These are phyloP conservation scores for Stenchaetothrips biformis DNA, from an alignment of 2,888 invertebrate genomes.

Conservation along the genomic window DNA sequence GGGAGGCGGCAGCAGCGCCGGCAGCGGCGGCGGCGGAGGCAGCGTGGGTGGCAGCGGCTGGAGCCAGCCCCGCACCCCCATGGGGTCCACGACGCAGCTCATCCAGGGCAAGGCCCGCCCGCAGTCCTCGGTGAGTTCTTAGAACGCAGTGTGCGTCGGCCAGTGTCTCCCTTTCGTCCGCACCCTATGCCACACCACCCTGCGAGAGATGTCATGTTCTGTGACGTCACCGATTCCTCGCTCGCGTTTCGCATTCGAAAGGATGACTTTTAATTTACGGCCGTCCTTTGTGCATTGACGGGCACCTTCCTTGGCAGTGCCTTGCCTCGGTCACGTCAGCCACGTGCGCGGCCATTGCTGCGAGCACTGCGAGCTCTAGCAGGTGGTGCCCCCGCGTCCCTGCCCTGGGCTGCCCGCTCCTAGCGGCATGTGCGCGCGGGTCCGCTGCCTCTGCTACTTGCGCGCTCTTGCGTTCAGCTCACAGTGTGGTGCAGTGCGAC, in stretches of 20 bases:
- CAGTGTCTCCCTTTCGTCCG: too few species aligned
- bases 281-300: too few species aligned
- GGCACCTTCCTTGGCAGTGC: too few species aligned
- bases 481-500: neutral
- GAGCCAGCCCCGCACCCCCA: constrained; percentile 15
- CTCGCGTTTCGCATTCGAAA: too few species aligned
- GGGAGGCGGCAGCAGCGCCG: neutral
- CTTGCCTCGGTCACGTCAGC: too few species aligned
- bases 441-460: neutral
- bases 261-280: too few species aligned
- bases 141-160: neutral
- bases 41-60: neutral
- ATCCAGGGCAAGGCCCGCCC: constrained; percentile 21
- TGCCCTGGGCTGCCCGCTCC: neutral
- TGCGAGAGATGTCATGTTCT: too few species aligned
- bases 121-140: constrained; percentile 4
- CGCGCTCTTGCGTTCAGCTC: constrained; percentile 14
- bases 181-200: too few species aligned
- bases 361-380: too few species aligned
- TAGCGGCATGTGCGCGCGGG: neutral
- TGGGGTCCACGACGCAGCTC: constrained; percentile 18
- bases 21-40: neutral
- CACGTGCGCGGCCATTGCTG: too few species aligned
- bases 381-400: too few species aligned
- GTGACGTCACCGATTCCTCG: too few species aligned